Evolutionary conservation across 2,113 vertebrate genomes (phyloP).

Genomic region (Rhinolophus sinicus): DNA sequence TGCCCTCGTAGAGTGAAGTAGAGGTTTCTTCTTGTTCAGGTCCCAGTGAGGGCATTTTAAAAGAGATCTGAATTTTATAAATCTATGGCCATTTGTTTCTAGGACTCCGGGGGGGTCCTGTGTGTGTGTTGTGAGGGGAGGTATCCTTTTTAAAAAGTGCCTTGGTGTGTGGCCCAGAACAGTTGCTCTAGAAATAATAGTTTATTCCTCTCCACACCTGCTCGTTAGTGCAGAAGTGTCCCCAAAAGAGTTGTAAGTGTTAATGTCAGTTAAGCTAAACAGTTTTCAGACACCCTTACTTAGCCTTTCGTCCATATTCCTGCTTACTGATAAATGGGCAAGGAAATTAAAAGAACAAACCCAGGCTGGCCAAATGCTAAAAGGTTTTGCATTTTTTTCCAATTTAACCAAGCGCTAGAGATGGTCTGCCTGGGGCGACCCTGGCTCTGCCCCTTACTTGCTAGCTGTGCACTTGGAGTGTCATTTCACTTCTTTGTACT

Average conservation of each 20-base stretch:
- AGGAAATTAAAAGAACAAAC: neutral
- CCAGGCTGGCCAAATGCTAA: neutral
- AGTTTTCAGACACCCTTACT: neutral
- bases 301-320: neutral
- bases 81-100: neutral
- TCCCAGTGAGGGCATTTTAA: neutral
- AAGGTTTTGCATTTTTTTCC: neutral
- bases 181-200: neutral
- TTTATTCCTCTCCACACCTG: neutral
- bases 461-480: neutral
- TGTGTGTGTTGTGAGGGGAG: neutral
- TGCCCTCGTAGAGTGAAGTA: neutral
- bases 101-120: neutral
- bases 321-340: neutral
- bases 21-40: neutral
- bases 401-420: neutral
- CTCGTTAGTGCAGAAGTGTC: neutral
- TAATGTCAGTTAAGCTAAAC: neutral
- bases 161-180: neutral
- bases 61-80: neutral
- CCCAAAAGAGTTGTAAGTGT: neutral
- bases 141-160: neutral
- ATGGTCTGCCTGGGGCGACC: neutral
- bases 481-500: neutral
- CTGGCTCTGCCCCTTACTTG: neutral